Percentiles rank a stretch among this genome's conserved stretches.
Evolutionary conservation across 64 coral and sea anemone genomes (phyloP).

Genomic region (Platygyra sinensis): DNA sequence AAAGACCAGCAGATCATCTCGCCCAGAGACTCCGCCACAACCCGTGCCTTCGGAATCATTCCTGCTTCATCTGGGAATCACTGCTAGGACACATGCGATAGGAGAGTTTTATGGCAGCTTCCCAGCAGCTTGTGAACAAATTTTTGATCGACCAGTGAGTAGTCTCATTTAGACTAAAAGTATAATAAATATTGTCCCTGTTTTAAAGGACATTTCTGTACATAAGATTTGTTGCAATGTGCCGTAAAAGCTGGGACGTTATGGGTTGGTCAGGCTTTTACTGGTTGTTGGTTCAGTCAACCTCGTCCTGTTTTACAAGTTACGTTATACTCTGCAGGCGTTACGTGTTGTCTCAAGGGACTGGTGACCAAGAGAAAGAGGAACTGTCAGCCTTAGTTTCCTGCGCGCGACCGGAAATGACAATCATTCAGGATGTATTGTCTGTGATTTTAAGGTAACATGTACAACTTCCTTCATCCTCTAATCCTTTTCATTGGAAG

Average conservation of each 20-base stretch:
- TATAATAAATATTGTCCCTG: neutral
- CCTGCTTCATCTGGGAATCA: constrained; percentile 85
- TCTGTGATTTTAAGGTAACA: constrained; percentile 90
- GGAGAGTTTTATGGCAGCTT: constrained; percentile 69
- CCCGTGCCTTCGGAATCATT: constrained; percentile 86
- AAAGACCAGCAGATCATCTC: constrained; percentile 25
- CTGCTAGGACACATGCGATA: constrained; percentile 78
- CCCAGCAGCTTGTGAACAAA: constrained; percentile 51
- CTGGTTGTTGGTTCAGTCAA: too few relatives aligned
- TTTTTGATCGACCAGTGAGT: constrained; percentile 90
- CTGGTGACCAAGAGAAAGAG: constrained; percentile 51
- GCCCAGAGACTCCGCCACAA: constrained; percentile 26
- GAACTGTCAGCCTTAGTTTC: constrained; percentile 83
- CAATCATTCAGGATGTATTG: constrained; percentile 76
- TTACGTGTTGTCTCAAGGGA: constrained; percentile 71
- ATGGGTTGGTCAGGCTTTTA: too few relatives aligned
- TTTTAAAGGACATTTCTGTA: neutral
- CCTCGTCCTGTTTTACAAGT: neutral
- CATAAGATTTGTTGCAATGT: neutral
- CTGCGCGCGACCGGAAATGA: constrained; percentile 69
- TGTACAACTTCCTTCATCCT: neutral
- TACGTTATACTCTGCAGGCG: constrained; percentile 31
- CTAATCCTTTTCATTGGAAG: neutral
- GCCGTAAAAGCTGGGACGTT: neutral
- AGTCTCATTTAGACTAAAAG: neutral